Conservation (phyloP, 2,797 vertebrate species). For the Hemibagrus guttatus region DNA sequence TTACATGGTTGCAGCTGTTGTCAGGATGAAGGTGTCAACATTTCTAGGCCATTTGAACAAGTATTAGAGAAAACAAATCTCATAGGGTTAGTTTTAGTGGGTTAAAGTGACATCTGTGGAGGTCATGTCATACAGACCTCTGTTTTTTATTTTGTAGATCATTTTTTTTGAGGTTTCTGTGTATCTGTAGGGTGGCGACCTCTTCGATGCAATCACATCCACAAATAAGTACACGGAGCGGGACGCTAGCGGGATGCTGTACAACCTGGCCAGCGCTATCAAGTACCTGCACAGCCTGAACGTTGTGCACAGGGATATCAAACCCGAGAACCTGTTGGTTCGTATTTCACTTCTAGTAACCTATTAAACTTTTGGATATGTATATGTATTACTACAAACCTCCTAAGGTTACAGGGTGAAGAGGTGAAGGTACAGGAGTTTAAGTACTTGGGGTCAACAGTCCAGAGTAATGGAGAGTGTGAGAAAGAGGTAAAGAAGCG, state of each 20-base stretch:
- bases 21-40: not conserved
- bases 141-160: not conserved
- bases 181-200: constrained; percentile 88
- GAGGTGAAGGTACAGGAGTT: too few relatives aligned
- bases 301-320: constrained; percentile 97
- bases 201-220: constrained; percentile 95
- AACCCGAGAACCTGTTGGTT: constrained; percentile 96
- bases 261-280: constrained; percentile 94
- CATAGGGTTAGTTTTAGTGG: not conserved
- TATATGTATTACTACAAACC: too few relatives aligned
- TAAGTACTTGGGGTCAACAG: too few relatives aligned
- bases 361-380: not conserved
- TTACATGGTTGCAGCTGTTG: not conserved
- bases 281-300: constrained; percentile 95
- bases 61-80: not conserved
- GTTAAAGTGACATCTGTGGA: not conserved
- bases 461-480: too few relatives aligned
- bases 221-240: constrained; percentile 96
- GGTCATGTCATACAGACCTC: too few relatives aligned
- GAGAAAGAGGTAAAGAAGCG: too few relatives aligned
- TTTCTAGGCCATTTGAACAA: not conserved
- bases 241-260: constrained; percentile 94
- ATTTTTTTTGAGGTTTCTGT: constrained; percentile 15
- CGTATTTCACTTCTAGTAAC: constrained; percentile 55
- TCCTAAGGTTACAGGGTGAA: too few relatives aligned